Conservation (phyloP, 2,113 vertebrate species). For the Polyodon spathula region DNA sequence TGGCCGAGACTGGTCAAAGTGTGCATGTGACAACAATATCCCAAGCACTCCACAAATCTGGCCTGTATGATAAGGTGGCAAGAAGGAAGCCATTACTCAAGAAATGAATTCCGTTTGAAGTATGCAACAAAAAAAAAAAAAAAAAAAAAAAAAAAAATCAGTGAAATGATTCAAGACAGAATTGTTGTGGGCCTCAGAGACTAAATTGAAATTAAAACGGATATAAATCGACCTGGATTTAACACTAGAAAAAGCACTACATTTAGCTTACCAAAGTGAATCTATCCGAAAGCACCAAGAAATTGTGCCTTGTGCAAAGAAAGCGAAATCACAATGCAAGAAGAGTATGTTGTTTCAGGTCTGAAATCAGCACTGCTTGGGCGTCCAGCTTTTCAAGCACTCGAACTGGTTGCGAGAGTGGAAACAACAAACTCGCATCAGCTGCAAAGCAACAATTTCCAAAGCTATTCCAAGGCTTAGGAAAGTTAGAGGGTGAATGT, state of each 20-base stretch:
- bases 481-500: slow-evolving; percentile 3
- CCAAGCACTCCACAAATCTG: too few relatives aligned
- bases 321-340: neutral
- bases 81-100: too few relatives aligned
- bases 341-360: slow-evolving; percentile 6
- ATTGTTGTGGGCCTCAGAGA: slow-evolving; percentile 15
- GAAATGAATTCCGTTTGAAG: too few relatives aligned
- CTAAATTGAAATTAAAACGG: slow-evolving; percentile 4
- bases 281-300: neutral
- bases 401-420: neutral
- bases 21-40: too few relatives aligned
- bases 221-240: slow-evolving; percentile 3
- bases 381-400: neutral
- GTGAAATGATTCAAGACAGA: slow-evolving; percentile 17
- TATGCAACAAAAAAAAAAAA: too few relatives aligned
- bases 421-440: neutral
- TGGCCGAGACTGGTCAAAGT: too few relatives aligned
- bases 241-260: slow-evolving; percentile 2
- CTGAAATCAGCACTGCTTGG: neutral
- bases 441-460: slow-evolving; percentile 4
- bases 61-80: too few relatives aligned
- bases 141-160: too few relatives aligned
- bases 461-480: neutral
- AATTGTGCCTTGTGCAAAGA: slow-evolving; percentile 3
- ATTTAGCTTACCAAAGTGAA: neutral